Conservation (phyloP, 2,113 vertebrate species). For the Empidonax traillii region DNA sequence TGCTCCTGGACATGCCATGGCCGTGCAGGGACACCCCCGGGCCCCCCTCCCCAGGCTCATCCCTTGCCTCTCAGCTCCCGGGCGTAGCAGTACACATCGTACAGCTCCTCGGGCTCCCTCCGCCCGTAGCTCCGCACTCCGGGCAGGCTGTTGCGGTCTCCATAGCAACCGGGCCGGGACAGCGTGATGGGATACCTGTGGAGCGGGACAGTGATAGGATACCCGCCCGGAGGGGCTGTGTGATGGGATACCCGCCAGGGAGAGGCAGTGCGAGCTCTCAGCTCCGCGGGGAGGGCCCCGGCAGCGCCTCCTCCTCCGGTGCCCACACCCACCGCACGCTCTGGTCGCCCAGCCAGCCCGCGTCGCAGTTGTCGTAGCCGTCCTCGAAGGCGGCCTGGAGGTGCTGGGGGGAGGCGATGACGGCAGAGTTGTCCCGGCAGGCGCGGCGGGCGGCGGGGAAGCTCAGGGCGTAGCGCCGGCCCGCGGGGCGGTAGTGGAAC, state of each 20-base stretch:
- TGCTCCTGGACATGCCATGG: background rate
- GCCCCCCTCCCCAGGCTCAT: rapidly evolving
- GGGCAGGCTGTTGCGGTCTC: constrained; percentile 90
- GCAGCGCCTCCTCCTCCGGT: background rate
- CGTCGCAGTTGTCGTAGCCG: constrained; percentile 95
- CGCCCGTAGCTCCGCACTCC: constrained; percentile 93
- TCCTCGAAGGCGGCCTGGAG: constrained; percentile 93
- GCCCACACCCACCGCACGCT: constrained; percentile 81
- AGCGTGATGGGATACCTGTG: constrained; percentile 92
- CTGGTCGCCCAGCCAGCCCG: constrained; percentile 92
- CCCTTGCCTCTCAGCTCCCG: constrained; percentile 82
- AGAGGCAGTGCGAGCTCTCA: background rate
- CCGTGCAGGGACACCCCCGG: background rate
- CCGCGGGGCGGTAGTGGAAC: constrained; percentile 92
- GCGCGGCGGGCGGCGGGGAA: constrained; percentile 84
- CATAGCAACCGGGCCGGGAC: constrained; percentile 94
- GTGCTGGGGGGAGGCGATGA: constrained; percentile 84
- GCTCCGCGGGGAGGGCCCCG: rapidly evolving
- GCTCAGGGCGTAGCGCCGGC: constrained; percentile 85
- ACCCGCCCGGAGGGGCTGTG: background rate
- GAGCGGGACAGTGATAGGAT: background rate
- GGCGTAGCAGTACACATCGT: constrained; percentile 95
- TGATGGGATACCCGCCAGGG: background rate
- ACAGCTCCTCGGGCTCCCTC: constrained; percentile 82
- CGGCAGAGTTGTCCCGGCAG: constrained; percentile 85